Evolutionary conservation across 2,888 invertebrate genomes (phyloP).

Genomic region (Melanostoma scalare): DNA sequence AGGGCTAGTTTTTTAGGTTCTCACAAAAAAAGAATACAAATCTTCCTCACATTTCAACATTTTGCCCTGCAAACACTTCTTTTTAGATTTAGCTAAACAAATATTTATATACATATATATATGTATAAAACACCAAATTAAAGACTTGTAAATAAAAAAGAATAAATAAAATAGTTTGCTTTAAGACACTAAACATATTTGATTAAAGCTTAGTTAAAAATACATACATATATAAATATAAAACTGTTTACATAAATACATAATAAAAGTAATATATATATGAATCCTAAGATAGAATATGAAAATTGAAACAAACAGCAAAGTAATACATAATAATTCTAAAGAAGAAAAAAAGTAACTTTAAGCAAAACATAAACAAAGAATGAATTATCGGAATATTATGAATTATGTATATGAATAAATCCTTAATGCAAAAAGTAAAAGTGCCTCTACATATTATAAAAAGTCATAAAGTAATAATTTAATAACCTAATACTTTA

Average conservation of each 20-base stretch:
- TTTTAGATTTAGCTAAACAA: too few species aligned
- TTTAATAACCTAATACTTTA: conserved; percentile 21
- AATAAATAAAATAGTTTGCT: conserved; percentile 51
- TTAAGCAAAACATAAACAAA: conserved; percentile 51
- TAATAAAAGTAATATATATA: conserved; percentile 41
- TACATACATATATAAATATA: conserved; percentile 43
- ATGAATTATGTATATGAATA: conserved; percentile 40
- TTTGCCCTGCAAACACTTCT: neutral
- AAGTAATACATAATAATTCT: conserved; percentile 20
- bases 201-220: conserved; percentile 33
- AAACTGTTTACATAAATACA: conserved; percentile 21
- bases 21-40: neutral
- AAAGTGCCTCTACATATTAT: conserved; percentile 70
- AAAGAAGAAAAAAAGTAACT: conserved; percentile 47
- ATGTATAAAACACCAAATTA: conserved; percentile 41
- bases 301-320: conserved; percentile 17
- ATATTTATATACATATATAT: conserved; percentile 4
- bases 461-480: conserved; percentile 46
- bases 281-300: conserved; percentile 62
- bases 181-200: conserved; percentile 53
- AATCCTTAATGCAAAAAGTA: conserved; percentile 68
- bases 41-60: conserved; percentile 41
- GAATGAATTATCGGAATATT: conserved; percentile 58
- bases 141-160: conserved; percentile 59
- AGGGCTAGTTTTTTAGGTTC: too few species aligned